Evolutionary conservation across 2,888 invertebrate genomes (phyloP).

Genomic region (Scrobipalpa costella): DNA sequence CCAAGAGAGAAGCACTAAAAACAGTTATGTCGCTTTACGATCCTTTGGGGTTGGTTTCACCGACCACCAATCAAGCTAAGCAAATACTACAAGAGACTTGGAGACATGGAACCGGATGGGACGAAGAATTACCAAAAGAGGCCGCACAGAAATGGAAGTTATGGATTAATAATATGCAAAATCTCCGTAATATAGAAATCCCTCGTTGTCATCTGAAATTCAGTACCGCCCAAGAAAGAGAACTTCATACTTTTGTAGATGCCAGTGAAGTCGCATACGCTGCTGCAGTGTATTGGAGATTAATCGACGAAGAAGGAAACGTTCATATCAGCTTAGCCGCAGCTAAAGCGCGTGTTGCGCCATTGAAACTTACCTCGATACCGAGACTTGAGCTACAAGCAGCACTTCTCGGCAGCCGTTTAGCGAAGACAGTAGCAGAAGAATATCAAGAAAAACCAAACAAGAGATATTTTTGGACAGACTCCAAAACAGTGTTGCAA

Average conservation of each 20-base stretch:
- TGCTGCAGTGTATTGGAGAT: conserved; percentile 35
- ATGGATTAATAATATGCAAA: neutral
- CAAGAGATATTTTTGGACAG: neutral
- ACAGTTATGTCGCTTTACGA: conserved; percentile 27
- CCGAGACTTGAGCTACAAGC: conserved; percentile 34
- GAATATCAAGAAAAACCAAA: neutral
- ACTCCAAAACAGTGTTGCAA: conserved; percentile 4
- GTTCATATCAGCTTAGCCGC: conserved; percentile 23
- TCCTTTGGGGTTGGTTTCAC: conserved; percentile 31
- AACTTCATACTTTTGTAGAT: conserved; percentile 38
- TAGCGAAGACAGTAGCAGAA: neutral
- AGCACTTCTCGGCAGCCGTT: too few relatives aligned
- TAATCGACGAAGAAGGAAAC: conserved; percentile 25
- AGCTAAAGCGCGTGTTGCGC: conserved; percentile 32
- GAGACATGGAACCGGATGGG: conserved; percentile 36
- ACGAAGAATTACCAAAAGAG: neutral
- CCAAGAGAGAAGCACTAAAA: conserved; percentile 30
- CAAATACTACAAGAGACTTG: conserved; percentile 26
- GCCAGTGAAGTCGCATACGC: conserved; percentile 38
- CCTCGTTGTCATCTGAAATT: neutral
- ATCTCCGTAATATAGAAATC: neutral
- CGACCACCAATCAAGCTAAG: conserved; percentile 22
- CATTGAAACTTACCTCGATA: conserved; percentile 29
- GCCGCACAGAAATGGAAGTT: neutral
- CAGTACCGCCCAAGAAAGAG: neutral